phyloP scores from a whole-genome alignment of 1,140 invertebrate genomes.

The Saccostrea echinata region DNA sequence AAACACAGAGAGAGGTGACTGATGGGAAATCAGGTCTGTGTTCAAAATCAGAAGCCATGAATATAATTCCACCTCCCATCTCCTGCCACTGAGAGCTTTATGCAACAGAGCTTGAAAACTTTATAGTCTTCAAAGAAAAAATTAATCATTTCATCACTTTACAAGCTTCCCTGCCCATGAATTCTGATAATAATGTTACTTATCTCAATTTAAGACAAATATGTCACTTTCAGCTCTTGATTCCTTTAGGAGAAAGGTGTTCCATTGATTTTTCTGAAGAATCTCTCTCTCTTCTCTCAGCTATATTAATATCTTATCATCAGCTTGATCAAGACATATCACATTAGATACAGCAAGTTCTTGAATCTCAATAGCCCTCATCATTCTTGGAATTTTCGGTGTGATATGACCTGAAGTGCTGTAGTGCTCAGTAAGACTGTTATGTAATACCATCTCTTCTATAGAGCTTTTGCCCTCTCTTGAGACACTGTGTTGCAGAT shows the following conservation, averaged over 20 bases:
- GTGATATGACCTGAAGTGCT: neutral
- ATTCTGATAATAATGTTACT: neutral
- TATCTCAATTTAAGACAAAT: neutral
- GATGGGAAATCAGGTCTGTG: neutral
- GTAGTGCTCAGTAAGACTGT: neutral
- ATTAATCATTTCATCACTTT: constrained; percentile 24
- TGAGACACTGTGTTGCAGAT: neutral
- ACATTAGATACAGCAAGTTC: constrained; percentile 35
- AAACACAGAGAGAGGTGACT: neutral
- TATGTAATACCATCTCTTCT: neutral
- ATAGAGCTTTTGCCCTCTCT: neutral
- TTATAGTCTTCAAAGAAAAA: constrained; percentile 26
- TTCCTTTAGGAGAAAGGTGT: neutral
- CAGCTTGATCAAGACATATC: neutral
- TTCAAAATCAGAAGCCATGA: constrained; percentile 11
- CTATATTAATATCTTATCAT: neutral
- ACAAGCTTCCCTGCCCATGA: constrained; percentile 14
- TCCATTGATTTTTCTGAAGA: neutral
- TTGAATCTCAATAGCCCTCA: constrained; percentile 21
- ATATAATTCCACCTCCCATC: constrained; percentile 1
- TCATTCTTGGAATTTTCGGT: constrained; percentile 13
- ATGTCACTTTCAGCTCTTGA: neutral
- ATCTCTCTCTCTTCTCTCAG: neutral
- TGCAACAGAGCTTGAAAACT: constrained; percentile 18
- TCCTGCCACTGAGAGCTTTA: neutral